phyloP scores from a whole-genome alignment of 2,113 vertebrate species.

The Sphyrna mokarran region DNA sequence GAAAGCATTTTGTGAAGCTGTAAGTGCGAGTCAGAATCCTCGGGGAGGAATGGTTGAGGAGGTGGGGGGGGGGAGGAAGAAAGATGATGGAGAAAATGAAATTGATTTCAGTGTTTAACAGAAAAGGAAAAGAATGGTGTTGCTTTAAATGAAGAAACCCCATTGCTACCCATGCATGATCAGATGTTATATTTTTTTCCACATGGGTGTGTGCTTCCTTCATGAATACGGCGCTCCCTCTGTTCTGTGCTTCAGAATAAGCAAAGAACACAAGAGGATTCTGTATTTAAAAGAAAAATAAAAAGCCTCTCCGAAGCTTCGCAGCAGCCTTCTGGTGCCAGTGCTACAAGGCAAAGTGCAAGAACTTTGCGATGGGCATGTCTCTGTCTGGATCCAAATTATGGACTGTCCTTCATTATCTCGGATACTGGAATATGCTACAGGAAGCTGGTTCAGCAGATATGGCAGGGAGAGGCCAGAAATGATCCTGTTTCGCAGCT shows the following conservation, averaged over 20 bases:
- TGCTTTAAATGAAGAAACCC: constrained; percentile 29
- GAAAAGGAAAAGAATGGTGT: neutral
- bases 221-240: neutral
- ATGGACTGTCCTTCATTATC: neutral
- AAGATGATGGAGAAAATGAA: neutral
- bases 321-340: neutral
- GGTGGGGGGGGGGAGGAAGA: neutral
- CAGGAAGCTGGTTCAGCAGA: neutral
- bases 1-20: neutral
- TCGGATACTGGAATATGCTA: neutral
- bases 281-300: neutral
- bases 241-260: neutral
- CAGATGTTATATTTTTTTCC: constrained; percentile 5
- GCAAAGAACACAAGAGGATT: neutral
- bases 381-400: neutral
- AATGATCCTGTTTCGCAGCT: neutral
- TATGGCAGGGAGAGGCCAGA: neutral
- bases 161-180: constrained; percentile 25
- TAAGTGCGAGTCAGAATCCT: neutral
- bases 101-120: neutral
- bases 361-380: neutral
- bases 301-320: neutral
- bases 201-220: constrained; percentile 18
- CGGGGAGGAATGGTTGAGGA: neutral
- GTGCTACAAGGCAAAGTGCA: neutral